Conservation (phyloP, 2,113 vertebrate genomes). For the Limanda limanda region DNA sequence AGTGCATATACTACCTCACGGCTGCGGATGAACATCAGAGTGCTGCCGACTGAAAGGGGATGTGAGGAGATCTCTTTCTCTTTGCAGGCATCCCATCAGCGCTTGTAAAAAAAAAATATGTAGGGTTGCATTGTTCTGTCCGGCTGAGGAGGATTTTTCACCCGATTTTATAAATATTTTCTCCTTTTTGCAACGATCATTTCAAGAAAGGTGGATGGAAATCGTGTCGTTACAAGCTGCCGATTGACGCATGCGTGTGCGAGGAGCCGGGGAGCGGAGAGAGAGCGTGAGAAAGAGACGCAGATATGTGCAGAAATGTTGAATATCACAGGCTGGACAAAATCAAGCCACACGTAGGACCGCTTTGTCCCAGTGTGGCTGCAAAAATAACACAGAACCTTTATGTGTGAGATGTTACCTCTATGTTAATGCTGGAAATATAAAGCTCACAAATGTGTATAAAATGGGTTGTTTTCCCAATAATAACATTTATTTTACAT, state of each 20-base stretch:
- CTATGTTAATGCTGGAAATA: not conserved
- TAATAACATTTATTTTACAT: not conserved
- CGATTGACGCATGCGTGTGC: conserved; percentile 68
- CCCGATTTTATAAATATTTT: not conserved
- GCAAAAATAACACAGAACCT: too few relatives aligned
- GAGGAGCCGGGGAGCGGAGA: conserved; percentile 35
- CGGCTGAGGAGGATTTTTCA: not conserved
- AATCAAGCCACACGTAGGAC: not conserved
- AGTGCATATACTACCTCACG: conserved; percentile 50
- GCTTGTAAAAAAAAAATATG: conserved; percentile 17
- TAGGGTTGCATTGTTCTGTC: conserved; percentile 47
- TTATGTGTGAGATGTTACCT: too few relatives aligned
- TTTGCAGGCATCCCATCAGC: conserved; percentile 24
- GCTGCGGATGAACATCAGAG: conserved; percentile 56
- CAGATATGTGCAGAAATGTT: conserved; percentile 5
- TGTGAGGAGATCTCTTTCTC: conserved; percentile 26
- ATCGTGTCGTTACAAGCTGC: conserved; percentile 44
- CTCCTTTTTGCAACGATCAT: not conserved
- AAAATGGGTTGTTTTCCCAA: too few relatives aligned
- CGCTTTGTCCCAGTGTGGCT: not conserved
- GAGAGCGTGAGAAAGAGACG: conserved; percentile 31
- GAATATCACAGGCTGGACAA: too few relatives aligned
- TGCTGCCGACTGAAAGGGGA: conserved; percentile 13
- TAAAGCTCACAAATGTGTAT: not conserved
- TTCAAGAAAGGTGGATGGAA: conserved; percentile 43